Evolutionary conservation across 2,888 invertebrate species (phyloP), one percentile per base, ranked within the genome.

Genomic region (Hirtodrosophila alboralis): DNA sequence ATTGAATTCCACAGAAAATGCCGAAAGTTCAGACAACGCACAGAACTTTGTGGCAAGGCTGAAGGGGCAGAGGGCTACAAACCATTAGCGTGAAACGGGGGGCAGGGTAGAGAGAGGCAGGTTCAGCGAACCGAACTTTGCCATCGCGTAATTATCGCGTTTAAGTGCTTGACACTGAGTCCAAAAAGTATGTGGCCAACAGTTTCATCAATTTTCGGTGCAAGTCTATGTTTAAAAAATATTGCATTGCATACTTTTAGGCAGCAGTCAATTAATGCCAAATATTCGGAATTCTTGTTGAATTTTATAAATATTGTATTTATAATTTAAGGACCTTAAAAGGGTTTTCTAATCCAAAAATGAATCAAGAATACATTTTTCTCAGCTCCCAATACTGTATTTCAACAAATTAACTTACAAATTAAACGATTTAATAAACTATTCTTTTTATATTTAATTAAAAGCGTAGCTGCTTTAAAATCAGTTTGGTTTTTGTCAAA

Each of bases 1-100:
- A 79, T 79, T 77, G 66, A 84, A 79, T 84, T 84, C 81, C 84
- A 64, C 51, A 80, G 73, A 78, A n/a, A 80, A 84, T 84, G 81
- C 81, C 81, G 13, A 78, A 84, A 84, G 69, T 84, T 80, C 58
- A 54, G 33, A 36, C 48, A 34, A 44, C 57, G 38, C 59, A 12
- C n/a, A 44, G 33, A 18, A 10, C 31, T 26, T 14, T 23, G 12
- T 10, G 3, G 23, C 23, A 7, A 2, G 23, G 8, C 0, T 1
- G 18, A 5, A 18, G 18, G 5, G 18, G 5, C 2, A 2, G 1
- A 18, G 18, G 18, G 18, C 18, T 18, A 18, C 4, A 18, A 5
- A 18, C 4, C 2, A 18, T 3, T 4, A 18, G 18, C 3, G 18
- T 4, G 1, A 18, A 5, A 18, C 3, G 5, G 5, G 3, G 27